Base-by-base conservation (phyloP, 1,140 invertebrate species). In the Lepidotrigona ventralis region DNA sequence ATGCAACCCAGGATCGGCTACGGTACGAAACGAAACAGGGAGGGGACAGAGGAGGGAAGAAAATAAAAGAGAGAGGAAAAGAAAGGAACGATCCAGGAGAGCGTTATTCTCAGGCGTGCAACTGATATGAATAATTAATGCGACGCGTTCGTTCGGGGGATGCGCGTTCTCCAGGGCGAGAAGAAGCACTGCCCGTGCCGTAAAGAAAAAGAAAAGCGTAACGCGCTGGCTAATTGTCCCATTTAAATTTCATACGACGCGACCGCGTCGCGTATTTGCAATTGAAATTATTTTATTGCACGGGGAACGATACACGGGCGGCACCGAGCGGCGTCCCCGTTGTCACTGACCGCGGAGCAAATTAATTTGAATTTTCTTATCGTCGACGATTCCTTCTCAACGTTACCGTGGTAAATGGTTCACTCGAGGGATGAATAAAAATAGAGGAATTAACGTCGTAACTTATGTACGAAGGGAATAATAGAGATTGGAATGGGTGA, bases 111-210 rank as follows among this genome's bases (percentile, higher is more conserved):
- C 71, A 29, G 15, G 46, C 15, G 60, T 75, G 70, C 60, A 39
- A 73, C 46, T 56, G 79, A 68, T 75, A 81, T 81, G 79, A 75
- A 81, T 81, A 81, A 81, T 81, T 81, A 75, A 81, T 81, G 72
- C 72, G 17, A 21, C 19, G 39, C 26, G 56, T 74, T 58, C 56
- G 51, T 21, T 75, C 53, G 51, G n/a, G 39, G 58, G 60, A 66
- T 75, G 72, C n/a, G 72, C 33, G 72, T 68, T 68, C 54, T 54
- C 60, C 72, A 39, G 60, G 51, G 72, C 51, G 79, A 54, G 51
- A 81, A 81, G 79, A 75, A 75, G 58, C 79, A 63, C 46, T 68
- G n/a, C 58, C 33, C 26, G 73, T 75, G 46, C 72, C 33, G 73
- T n/a, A 23, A 75, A 75, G 79, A 33, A 75, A 81, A 75, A 81